Conservation (phyloP, 23 tunicate species). For the Trididemnum clinides region DNA sequence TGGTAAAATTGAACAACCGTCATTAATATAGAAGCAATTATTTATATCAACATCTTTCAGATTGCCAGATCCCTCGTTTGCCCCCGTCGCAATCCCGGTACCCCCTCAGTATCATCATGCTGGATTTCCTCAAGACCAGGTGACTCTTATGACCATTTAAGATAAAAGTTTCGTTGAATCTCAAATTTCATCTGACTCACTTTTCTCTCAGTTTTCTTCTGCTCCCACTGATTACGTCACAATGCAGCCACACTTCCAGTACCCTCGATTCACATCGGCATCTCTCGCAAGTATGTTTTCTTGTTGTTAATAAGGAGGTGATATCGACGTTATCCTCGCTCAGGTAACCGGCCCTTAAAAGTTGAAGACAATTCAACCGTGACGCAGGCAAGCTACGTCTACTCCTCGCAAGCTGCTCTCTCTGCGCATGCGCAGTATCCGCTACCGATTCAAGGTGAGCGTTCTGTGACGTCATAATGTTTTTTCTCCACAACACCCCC, state of each 20-base stretch:
- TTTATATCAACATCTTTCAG: no score
- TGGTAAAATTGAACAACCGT: no score
- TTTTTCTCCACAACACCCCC: no score
- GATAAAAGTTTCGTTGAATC: no score
- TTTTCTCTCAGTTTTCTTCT: neutral
- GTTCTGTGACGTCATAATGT: neutral
- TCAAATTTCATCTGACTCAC: neutral
- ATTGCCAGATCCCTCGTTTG: neutral
- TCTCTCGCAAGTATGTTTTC: slow-evolving; percentile 37
- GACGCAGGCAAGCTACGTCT: slow-evolving; percentile 54
- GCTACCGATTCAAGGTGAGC: slow-evolving; percentile 74
- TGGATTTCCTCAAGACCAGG: slow-evolving; percentile 45
- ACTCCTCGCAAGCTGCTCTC: slow-evolving; percentile 65
- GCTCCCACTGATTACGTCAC: slow-evolving; percentile 60
- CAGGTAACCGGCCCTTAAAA: slow-evolving; percentile 79
- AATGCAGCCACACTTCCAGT: slow-evolving; percentile 59
- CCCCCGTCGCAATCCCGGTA: slow-evolving; percentile 58
- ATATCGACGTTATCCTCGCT: no score
- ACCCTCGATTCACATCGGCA: slow-evolving; percentile 39
- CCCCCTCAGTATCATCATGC: slow-evolving; percentile 50
- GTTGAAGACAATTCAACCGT: slow-evolving; percentile 46
- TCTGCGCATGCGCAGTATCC: slow-evolving; percentile 82
- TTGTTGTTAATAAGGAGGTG: neutral
- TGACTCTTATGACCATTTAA: neutral
- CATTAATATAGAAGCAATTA: no score